Conservation (phyloP, 2,113 vertebrate genomes). For the Agapornis roseicollis region DNA sequence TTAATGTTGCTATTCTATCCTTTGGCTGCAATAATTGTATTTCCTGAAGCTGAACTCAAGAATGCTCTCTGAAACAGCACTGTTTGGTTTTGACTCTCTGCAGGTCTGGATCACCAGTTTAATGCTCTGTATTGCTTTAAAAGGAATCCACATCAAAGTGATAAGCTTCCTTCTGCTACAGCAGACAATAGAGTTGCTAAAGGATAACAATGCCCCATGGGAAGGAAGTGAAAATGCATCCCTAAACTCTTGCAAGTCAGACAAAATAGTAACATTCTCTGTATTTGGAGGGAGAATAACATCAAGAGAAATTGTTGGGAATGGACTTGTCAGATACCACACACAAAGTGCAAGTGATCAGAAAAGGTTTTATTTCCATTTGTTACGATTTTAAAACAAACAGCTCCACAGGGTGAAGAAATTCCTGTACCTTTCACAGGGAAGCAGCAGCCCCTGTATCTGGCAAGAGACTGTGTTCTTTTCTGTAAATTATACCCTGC, state of each 20-base stretch:
- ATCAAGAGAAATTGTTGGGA: constrained; percentile 37
- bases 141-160: constrained; percentile 36
- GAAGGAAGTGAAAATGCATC: constrained; percentile 31
- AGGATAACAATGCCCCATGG: constrained; percentile 58
- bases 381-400: constrained; percentile 44
- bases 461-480: background rate
- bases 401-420: constrained; percentile 2
- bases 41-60: background rate
- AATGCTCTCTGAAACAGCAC: constrained; percentile 6
- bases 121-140: constrained; percentile 17
- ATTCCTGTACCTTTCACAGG: background rate
- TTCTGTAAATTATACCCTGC: background rate
- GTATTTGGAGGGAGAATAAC: constrained; percentile 35
- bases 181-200: constrained; percentile 56
- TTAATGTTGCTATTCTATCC: background rate
- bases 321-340: background rate
- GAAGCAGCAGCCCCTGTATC: background rate
- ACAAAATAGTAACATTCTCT: constrained; percentile 34
- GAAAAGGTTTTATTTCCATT: constrained; percentile 19
- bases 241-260: constrained; percentile 49
- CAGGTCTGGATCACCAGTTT: constrained; percentile 26
- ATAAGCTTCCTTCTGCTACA: constrained; percentile 39
- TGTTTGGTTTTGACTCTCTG: constrained; percentile 34
- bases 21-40: background rate
- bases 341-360: constrained; percentile 3